Conservation (phyloP, 2,113 vertebrate species). For the Coregonus clupeaformis region DNA sequence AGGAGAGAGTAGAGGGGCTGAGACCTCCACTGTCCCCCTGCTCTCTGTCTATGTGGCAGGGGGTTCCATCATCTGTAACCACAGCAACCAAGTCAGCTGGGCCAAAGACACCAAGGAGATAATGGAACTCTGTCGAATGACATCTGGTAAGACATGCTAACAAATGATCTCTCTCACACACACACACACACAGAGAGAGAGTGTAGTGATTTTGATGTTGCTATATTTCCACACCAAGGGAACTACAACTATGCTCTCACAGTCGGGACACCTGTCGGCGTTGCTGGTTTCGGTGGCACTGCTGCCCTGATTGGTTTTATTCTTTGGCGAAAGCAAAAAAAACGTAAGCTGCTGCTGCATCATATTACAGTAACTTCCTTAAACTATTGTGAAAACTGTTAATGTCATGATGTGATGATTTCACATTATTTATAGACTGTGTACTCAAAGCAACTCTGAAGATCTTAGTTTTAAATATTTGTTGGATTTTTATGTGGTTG, state of each 20-base stretch:
- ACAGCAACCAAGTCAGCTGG: conserved; percentile 9
- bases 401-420: background rate
- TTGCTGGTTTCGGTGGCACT: too few relatives aligned
- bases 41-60: conserved; percentile 5
- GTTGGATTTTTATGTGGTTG: background rate
- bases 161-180: too few relatives aligned
- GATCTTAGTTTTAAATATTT: background rate
- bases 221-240: background rate
- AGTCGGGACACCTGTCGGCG: background rate
- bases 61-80: conserved; percentile 11
- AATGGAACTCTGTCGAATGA: background rate
- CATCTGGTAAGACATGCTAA: background rate
- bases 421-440: background rate
- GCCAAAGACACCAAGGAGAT: background rate
- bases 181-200: background rate
- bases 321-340: background rate
- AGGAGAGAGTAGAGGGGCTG: background rate
- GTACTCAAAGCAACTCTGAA: background rate
- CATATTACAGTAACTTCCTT: background rate
- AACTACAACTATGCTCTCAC: background rate
- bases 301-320: background rate
- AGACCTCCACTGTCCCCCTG: background rate
- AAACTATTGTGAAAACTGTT: background rate
- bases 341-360: background rate
- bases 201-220: too few relatives aligned